A percentile compares a stretch with the other conserved stretches of the same genome.
Conservation (phyloP, 2,113 vertebrate species). For the Dendrocopos noguchii region DNA sequence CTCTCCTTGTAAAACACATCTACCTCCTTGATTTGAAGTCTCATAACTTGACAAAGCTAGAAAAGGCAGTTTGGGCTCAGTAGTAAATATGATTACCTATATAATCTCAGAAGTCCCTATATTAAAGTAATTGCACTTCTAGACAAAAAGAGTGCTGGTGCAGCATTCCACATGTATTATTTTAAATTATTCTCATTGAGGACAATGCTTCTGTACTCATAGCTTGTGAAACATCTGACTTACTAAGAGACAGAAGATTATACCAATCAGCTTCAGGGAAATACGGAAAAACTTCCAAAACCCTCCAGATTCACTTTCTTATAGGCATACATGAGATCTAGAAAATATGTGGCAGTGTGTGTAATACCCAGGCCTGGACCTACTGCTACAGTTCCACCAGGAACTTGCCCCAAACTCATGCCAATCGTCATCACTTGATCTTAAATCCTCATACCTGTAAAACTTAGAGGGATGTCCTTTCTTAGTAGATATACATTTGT, state of each 20-base stretch:
- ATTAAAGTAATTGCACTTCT: neutral
- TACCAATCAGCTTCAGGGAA: neutral
- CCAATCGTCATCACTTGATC: neutral
- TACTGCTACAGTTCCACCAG: neutral
- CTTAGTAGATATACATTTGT: neutral
- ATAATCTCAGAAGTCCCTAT: neutral
- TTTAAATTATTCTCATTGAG: neutral
- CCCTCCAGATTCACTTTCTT: neutral
- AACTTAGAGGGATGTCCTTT: neutral
- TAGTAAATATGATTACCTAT: neutral
- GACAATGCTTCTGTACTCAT: neutral
- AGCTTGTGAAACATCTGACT: neutral
- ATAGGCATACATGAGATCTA: neutral
- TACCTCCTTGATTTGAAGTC: neutral
- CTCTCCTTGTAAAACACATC: neutral
- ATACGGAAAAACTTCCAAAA: neutral
- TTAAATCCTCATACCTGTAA: neutral
- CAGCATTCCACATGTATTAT: neutral
- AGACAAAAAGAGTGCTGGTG: neutral
- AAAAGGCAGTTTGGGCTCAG: neutral
- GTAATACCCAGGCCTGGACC: neutral
- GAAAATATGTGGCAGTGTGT: neutral
- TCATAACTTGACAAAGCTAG: neutral
- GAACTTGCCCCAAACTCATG: neutral
- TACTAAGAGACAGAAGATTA: neutral